Conservation (phyloP, 2,797 vertebrate species). For the Hapalemur alaotrensis region DNA sequence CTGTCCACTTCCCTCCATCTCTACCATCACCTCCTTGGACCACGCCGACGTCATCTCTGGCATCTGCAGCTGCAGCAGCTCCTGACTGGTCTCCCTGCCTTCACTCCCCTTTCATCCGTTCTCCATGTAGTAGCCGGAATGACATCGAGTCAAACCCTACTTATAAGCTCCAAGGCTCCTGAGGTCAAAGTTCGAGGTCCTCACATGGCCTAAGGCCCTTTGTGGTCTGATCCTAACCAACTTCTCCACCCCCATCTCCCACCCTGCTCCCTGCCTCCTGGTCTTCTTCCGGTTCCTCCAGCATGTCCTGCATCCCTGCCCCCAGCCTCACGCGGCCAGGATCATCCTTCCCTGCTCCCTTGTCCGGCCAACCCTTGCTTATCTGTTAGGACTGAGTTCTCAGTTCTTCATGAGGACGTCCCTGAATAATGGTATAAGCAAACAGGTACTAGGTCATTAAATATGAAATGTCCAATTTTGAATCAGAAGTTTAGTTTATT, state of each 20-base stretch:
- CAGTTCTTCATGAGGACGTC: background rate
- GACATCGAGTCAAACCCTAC: background rate
- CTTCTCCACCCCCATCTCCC: background rate
- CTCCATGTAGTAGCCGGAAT: rapidly evolving
- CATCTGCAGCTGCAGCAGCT: background rate
- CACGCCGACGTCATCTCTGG: rapidly evolving
- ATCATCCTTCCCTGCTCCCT: background rate
- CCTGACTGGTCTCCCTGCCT: too few species aligned
- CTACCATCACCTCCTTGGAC: background rate
- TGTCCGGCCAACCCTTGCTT: background rate
- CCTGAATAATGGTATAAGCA: background rate
- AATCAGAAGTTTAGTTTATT: too few species aligned
- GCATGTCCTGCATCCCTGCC: rapidly evolving
- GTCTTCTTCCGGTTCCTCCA: background rate
- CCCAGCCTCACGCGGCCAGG: background rate
- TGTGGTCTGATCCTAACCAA: background rate
- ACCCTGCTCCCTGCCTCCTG: background rate
- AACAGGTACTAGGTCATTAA: too few species aligned
- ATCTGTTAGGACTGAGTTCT: background rate
- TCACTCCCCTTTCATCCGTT: too few species aligned
- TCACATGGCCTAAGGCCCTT: background rate
- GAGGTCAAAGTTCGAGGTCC: background rate
- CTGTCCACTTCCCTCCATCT: rapidly evolving
- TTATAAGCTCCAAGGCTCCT: background rate
- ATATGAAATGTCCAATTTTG: too few species aligned